Percentiles rank a stretch among this genome's conserved stretches.
Evolutionary conservation across 1,140 invertebrate genomes (phyloP).

Genomic region (Saccostrea cuccullata): DNA sequence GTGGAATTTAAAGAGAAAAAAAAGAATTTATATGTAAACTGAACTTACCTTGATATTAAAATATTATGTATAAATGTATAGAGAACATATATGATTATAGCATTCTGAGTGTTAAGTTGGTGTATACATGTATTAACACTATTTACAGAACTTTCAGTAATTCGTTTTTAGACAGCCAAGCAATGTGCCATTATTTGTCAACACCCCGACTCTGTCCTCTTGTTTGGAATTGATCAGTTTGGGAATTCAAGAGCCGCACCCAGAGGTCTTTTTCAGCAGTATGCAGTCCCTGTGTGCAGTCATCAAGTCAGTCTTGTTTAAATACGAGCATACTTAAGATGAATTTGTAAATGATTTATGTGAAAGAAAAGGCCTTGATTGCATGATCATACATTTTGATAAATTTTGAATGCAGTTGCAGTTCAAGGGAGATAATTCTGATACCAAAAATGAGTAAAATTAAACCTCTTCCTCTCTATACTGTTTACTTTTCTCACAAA

Average conservation of each 20-base stretch:
- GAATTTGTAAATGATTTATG: no score
- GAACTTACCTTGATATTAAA: no score
- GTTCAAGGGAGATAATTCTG: not conserved
- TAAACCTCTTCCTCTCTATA: not conserved
- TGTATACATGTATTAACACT: not conserved
- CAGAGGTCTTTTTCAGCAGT: constrained; percentile 40
- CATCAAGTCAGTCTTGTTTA: constrained; percentile 42
- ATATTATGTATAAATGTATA: no score
- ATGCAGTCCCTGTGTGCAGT: constrained; percentile 18
- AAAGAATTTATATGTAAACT: no score
- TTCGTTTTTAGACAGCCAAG: constrained; percentile 50
- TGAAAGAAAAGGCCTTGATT: no score
- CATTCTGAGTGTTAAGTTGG: no score
- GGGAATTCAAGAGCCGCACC: constrained; percentile 47
- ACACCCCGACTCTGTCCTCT: constrained; percentile 21
- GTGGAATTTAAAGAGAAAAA: no score
- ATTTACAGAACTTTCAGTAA: not conserved
- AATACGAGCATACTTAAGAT: no score
- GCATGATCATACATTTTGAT: not conserved
- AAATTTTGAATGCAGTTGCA: not conserved
- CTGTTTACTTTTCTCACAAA: not conserved
- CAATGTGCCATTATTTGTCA: constrained; percentile 49
- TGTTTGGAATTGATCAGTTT: constrained; percentile 40
- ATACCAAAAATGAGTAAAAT: not conserved
- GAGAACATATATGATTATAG: no score